Conservation (phyloP, 2,113 vertebrate genomes). For the Cebidichthys violaceus region DNA sequence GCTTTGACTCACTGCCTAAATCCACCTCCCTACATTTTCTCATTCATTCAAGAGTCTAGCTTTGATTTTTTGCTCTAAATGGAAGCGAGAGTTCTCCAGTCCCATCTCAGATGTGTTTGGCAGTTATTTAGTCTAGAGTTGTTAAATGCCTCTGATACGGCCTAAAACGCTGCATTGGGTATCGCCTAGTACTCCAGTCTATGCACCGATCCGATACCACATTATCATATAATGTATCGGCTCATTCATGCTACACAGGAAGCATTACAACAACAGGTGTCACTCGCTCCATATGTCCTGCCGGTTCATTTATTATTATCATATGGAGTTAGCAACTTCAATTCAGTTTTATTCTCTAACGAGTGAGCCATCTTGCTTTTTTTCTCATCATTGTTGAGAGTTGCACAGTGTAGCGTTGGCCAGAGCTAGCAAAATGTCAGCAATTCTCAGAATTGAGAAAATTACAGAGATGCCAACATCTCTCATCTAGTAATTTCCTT, state of each 20-base stretch:
- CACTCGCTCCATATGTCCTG: neutral
- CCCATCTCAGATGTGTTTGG: conserved; percentile 26
- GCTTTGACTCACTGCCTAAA: conserved; percentile 48
- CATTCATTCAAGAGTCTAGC: conserved; percentile 37
- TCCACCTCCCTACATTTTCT: conserved; percentile 38
- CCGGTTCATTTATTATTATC: neutral
- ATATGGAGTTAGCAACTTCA: too few species aligned
- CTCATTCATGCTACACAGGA: neutral
- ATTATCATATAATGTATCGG: neutral
- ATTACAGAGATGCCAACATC: neutral
- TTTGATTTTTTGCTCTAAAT: conserved; percentile 54
- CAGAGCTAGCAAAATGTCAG: neutral
- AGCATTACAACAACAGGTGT: neutral
- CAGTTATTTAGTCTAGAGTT: neutral
- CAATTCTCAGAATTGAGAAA: neutral
- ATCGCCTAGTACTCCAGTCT: neutral
- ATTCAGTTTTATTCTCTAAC: neutral
- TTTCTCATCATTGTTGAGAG: neutral
- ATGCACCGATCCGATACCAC: neutral
- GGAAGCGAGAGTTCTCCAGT: conserved; percentile 27
- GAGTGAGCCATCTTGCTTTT: neutral
- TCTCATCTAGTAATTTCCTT: neutral
- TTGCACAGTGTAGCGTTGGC: neutral
- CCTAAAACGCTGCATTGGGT: neutral
- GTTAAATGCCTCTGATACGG: neutral